Percentiles rank a stretch among this genome's conserved stretches.
Conservation (phyloP, 2,888 invertebrate genomes). For the Oxystoma pomonae region DNA sequence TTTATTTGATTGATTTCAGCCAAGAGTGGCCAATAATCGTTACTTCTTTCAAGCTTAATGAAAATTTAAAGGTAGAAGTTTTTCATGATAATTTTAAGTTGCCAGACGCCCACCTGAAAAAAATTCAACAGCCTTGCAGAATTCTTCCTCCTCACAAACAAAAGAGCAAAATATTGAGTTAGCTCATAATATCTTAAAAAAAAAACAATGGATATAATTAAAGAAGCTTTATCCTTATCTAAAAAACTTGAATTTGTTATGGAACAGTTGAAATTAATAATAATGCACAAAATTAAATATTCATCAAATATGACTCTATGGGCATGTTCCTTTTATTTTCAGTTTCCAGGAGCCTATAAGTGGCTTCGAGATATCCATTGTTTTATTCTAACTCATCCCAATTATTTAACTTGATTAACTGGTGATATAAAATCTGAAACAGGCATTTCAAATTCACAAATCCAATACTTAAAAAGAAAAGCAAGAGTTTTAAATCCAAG, state of each 20-base stretch:
- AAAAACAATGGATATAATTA: background rate
- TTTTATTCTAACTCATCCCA: background rate
- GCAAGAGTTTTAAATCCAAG: background rate
- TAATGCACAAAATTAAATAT: constrained; percentile 1
- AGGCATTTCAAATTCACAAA: background rate
- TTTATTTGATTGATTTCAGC: background rate
- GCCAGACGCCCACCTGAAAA: background rate
- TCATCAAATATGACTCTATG: background rate
- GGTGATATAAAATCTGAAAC: background rate
- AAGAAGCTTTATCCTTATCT: background rate
- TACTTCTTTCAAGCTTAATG: background rate
- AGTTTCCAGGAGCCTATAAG: background rate
- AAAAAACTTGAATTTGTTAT: background rate
- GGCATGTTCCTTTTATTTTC: background rate
- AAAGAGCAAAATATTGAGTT: background rate
- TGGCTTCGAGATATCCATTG: background rate
- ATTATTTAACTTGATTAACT: background rate
- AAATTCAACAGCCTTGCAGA: no score
- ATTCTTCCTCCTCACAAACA: no score
- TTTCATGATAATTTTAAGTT: background rate
- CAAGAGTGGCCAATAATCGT: background rate
- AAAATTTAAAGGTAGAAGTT: background rate
- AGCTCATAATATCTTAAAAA: background rate
- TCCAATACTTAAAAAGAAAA: background rate
- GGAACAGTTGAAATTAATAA: background rate